Evolutionary conservation across 2,113 vertebrate species (phyloP).

Genomic region (Scolopax mira): DNA sequence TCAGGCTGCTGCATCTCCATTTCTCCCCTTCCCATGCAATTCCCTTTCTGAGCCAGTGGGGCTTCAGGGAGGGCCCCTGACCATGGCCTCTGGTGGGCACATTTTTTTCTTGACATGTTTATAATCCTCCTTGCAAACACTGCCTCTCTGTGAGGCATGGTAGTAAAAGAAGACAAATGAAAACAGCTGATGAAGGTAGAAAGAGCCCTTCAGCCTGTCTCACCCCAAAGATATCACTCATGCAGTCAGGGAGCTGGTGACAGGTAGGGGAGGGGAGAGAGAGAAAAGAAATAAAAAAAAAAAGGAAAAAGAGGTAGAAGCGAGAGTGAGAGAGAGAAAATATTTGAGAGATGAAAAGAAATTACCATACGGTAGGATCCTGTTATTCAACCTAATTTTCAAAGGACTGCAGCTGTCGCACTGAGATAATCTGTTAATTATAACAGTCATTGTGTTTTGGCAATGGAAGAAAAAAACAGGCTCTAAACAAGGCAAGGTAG

Average conservation of each 20-base stretch:
- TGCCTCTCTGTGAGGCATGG: neutral
- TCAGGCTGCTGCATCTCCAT: neutral
- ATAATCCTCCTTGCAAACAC: neutral
- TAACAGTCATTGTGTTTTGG: slow-evolving; percentile 81
- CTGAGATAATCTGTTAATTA: slow-evolving; percentile 86
- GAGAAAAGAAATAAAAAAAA: slow-evolving; percentile 35
- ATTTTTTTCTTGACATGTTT: neutral
- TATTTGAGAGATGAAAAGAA: slow-evolving; percentile 76
- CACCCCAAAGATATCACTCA: neutral
- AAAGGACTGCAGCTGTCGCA: slow-evolving; percentile 81
- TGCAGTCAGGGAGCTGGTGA: slow-evolving; percentile 29
- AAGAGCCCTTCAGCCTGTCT: neutral
- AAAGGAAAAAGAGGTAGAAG: slow-evolving; percentile 64
- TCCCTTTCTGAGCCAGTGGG: neutral
- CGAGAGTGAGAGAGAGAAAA: slow-evolving; percentile 43
- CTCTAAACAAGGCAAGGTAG: slow-evolving; percentile 69
- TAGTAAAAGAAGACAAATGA: slow-evolving; percentile 24
- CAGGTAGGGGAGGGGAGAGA: slow-evolving; percentile 8
- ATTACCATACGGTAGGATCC: slow-evolving; percentile 78
- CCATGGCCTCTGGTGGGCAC: neutral
- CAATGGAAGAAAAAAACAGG: slow-evolving; percentile 73
- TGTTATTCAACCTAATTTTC: slow-evolving; percentile 85
- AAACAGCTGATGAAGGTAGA: slow-evolving; percentile 1
- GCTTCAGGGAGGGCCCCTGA: neutral
- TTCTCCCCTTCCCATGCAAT: neutral